Evolutionary conservation across 2,888 invertebrate species (phyloP).

Genomic region (Chromoteleia sp.): DNA sequence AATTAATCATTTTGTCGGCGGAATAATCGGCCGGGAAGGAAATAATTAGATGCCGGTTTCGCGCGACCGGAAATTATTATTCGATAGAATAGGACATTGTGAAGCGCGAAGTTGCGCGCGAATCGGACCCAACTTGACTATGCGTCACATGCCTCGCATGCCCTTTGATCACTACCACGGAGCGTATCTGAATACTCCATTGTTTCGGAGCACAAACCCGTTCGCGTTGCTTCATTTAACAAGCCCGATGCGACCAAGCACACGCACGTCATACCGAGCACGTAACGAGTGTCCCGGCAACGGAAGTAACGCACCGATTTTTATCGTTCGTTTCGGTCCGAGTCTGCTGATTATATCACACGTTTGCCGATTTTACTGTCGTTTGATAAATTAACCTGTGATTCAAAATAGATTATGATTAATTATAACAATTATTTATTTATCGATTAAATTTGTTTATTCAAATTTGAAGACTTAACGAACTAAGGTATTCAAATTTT

Average conservation of each 20-base stretch:
- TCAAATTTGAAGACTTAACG: no score
- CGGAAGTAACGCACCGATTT: slow-evolving; percentile 73
- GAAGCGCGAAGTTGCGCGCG: slow-evolving; percentile 51
- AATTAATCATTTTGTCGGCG: slow-evolving; percentile 69
- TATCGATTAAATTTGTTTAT: no score
- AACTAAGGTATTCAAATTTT: no score
- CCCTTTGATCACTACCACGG: slow-evolving; percentile 74
- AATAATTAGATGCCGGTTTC: slow-evolving; percentile 76
- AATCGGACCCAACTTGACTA: slow-evolving; percentile 63
- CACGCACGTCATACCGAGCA: slow-evolving; percentile 72
- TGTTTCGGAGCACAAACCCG: slow-evolving; percentile 76
- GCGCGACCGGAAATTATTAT: slow-evolving; percentile 75
- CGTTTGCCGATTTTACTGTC: neutral
- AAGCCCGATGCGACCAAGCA: slow-evolving; percentile 70
- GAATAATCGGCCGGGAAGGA: slow-evolving; percentile 74
- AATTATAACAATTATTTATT: no score
- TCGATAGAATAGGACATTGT: slow-evolving; percentile 70
- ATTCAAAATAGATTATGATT: neutral
- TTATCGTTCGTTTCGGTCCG: slow-evolving; percentile 51
- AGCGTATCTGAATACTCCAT: slow-evolving; percentile 74
- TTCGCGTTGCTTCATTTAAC: slow-evolving; percentile 74
- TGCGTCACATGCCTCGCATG: slow-evolving; percentile 72
- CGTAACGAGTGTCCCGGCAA: slow-evolving; percentile 73
- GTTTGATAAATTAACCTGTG: neutral
- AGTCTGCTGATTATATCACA: slow-evolving; percentile 28